A percentile compares a stretch with the other conserved stretches of the same genome.
phyloP scores from a whole-genome alignment of 2,113 vertebrate genomes.

The Talpa occidentalis region DNA sequence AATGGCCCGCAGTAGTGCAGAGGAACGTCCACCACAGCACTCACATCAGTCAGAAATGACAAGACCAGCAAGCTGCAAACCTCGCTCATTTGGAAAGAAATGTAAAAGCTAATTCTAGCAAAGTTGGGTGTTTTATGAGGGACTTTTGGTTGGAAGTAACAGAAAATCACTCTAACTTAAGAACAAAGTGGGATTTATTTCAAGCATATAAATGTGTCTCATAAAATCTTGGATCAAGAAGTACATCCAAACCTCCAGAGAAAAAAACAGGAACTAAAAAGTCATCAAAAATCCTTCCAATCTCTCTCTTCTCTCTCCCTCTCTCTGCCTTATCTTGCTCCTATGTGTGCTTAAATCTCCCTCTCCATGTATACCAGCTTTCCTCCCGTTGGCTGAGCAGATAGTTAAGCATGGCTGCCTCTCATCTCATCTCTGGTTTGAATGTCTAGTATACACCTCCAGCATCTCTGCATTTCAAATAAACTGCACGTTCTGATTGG shows the following conservation, averaged over 20 bases:
- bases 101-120: neutral
- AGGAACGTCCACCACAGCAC: neutral
- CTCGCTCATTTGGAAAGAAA: neutral
- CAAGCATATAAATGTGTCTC: slow-evolving; percentile 33
- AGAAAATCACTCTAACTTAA: slow-evolving; percentile 19
- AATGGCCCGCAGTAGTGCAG: neutral
- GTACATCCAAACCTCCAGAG: neutral
- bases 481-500: neutral
- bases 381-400: neutral
- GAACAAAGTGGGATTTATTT: slow-evolving; percentile 47
- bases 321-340: neutral
- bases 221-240: slow-evolving; percentile 23
- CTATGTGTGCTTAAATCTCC: neutral
- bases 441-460: neutral
- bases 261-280: neutral
- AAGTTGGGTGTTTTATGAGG: neutral
- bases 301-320: neutral
- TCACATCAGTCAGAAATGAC: neutral
- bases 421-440: neutral
- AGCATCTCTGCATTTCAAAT: neutral
- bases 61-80: neutral
- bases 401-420: neutral
- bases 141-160: neutral
- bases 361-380: neutral
- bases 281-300: neutral